Evolutionary conservation across 2,888 invertebrate genomes (phyloP).

Genomic region (Sisyra terminalis): DNA sequence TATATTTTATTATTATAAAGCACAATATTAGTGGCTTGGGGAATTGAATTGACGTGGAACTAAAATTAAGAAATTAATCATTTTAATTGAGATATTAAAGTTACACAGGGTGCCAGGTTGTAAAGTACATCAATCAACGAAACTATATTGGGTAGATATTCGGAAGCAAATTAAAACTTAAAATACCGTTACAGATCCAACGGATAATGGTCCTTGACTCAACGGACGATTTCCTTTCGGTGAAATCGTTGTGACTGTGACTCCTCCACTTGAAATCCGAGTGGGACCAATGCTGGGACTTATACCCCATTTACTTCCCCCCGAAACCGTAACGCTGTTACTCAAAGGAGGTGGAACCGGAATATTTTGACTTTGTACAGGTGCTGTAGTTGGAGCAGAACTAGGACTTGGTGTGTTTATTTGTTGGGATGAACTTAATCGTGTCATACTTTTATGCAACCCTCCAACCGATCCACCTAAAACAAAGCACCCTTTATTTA

Average conservation of each 20-base stretch:
- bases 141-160: too few species aligned
- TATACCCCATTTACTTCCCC: constrained; percentile 32
- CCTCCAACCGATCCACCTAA: constrained; percentile 57
- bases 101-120: too few species aligned
- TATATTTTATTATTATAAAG: too few species aligned
- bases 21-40: too few species aligned
- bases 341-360: constrained; percentile 24
- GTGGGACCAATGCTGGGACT: constrained; percentile 24
- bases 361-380: constrained; percentile 15
- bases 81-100: too few species aligned
- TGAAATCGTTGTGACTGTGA: constrained; percentile 48
- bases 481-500: constrained; percentile 7
- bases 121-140: too few species aligned
- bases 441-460: constrained; percentile 68
- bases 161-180: not conserved
- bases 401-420: constrained; percentile 32
- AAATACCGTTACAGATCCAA: constrained; percentile 12
- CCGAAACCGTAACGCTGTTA: constrained; percentile 32
- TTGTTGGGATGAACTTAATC: constrained; percentile 61
- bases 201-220: constrained; percentile 33
- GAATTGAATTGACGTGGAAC: too few species aligned
- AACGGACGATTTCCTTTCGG: constrained; percentile 30
- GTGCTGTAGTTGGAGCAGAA: constrained; percentile 13
- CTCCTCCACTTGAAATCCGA: constrained; percentile 34
- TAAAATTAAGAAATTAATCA: too few species aligned